Evolutionary conservation across 2,888 invertebrate genomes (phyloP), one percentile per base, ranked within the genome.

Genomic region (Tetranychus truncatus): DNA sequence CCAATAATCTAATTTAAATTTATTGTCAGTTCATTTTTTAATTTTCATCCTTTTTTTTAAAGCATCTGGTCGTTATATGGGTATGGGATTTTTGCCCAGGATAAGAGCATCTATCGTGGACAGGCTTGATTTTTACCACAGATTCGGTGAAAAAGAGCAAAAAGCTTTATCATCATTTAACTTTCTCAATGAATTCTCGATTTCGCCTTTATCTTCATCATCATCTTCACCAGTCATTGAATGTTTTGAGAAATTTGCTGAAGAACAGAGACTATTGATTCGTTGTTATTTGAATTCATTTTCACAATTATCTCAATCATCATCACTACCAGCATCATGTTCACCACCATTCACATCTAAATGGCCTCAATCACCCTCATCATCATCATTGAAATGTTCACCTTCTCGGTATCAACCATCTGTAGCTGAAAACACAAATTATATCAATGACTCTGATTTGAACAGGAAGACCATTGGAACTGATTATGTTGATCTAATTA

Each of bases 151-250:
- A 80, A 87, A 88, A 81, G 90, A 90, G 82, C 86, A 86, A 78
- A 89, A 89, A 81, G 90, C 90, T 78, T 88, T 90, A 79, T 88
- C 89, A 78, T 88, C 87, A 80, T 90, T 90, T 84, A 89, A 90
- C 84, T 90, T 90, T 85, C 86, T 90, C 80, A 88, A 90, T 83
- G 88, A 79, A 65, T 15, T 55, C 15, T 15, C 55, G 15, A 55
- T 55, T 15, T 55, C 55, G 15, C 15, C 55, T 15, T 55, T 15
- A 55, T 55, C 55, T 15, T 55, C 55, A 55, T 55, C 55, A 1
- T 55, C 55, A 15, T 55, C 55, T 15, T 55, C 55, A 15, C 34
- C 34, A 34, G 34, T 34, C 34, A 34, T 34, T 55, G 55, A 55
- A 15, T 55, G 55, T 55, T 34, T 34, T 34, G 34, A 34, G 34